phyloP scores from a whole-genome alignment of 2,888 invertebrate genomes.

The Ptilodon capucinus region DNA sequence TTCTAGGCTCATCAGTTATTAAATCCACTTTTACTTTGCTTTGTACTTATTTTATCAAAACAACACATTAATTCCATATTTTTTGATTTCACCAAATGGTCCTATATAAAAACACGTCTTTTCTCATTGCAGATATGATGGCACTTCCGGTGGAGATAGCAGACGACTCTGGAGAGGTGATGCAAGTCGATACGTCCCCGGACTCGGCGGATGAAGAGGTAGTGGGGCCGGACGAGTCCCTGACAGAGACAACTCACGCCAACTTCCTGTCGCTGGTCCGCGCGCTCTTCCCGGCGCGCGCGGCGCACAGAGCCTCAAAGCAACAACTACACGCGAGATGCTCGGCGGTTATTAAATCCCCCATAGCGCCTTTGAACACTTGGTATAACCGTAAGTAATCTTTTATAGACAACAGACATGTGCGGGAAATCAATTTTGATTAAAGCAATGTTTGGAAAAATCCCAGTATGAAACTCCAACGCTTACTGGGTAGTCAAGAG shows the following conservation, averaged over 20 bases:
- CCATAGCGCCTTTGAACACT: constrained; percentile 90
- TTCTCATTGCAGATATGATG: constrained; percentile 85
- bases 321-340: constrained; percentile 88
- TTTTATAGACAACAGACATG: neutral
- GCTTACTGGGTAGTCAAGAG: too few relatives aligned
- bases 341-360: constrained; percentile 88
- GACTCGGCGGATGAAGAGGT: constrained; percentile 34
- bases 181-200: constrained; percentile 52
- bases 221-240: constrained; percentile 59
- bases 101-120: neutral
- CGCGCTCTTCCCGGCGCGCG: constrained; percentile 93
- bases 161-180: constrained; percentile 76
- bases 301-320: constrained; percentile 92
- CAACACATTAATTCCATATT: too few relatives aligned
- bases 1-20: too few relatives aligned
- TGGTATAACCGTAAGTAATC: constrained; percentile 86
- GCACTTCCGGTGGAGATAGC: constrained; percentile 89
- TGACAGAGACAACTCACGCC: constrained; percentile 91
- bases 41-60: too few relatives aligned
- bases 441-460: too few relatives aligned
- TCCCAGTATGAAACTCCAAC: too few relatives aligned
- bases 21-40: too few relatives aligned
- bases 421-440: too few relatives aligned
- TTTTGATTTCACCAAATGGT: too few relatives aligned
- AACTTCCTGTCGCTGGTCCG: constrained; percentile 94